Evolutionary conservation across 2,797 vertebrate genomes (phyloP).

Genomic region (Macropodus opercularis): DNA sequence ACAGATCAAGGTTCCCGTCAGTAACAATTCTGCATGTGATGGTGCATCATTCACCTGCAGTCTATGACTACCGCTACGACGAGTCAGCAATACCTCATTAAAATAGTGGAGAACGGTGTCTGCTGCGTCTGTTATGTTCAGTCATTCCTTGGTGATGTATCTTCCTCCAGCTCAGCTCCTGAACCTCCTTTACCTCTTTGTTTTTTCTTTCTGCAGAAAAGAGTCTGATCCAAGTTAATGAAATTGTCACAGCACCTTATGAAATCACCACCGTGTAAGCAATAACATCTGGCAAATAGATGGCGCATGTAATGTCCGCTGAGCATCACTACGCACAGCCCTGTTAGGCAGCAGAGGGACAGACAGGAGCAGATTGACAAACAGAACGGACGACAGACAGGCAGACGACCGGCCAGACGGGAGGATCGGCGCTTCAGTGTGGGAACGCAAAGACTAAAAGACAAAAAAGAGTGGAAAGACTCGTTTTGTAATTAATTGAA

Average conservation of each 20-base stretch:
- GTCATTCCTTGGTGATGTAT: slow-evolving; percentile 67
- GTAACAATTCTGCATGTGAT: slow-evolving; percentile 47
- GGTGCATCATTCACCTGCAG: slow-evolving; percentile 57
- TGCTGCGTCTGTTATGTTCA: slow-evolving; percentile 58
- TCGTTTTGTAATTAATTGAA: neutral
- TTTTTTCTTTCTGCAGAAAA: slow-evolving; percentile 53
- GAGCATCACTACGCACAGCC: slow-evolving; percentile 73
- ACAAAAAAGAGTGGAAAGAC: neutral
- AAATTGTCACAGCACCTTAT: slow-evolving; percentile 81
- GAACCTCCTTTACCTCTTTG: slow-evolving; percentile 38
- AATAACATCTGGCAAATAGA: slow-evolving; percentile 84
- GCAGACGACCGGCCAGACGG: slow-evolving; percentile 22
- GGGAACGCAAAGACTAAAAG: neutral
- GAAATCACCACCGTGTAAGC: slow-evolving; percentile 79
- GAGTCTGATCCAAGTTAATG: slow-evolving; percentile 75
- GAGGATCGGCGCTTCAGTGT: neutral
- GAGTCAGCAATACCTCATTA: slow-evolving; percentile 71
- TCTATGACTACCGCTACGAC: slow-evolving; percentile 37
- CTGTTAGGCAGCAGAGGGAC: slow-evolving; percentile 53
- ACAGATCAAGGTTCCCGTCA: slow-evolving; percentile 52
- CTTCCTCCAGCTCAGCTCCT: slow-evolving; percentile 43
- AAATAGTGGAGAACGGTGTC: slow-evolving; percentile 57
- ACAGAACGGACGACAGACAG: slow-evolving; percentile 33
- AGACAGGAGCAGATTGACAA: slow-evolving; percentile 43
- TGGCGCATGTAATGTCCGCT: slow-evolving; percentile 78